These are phyloP conservation scores for Grallaria varia DNA, from an alignment of 2,113 vertebrate species.

Conservation along the genomic window DNA sequence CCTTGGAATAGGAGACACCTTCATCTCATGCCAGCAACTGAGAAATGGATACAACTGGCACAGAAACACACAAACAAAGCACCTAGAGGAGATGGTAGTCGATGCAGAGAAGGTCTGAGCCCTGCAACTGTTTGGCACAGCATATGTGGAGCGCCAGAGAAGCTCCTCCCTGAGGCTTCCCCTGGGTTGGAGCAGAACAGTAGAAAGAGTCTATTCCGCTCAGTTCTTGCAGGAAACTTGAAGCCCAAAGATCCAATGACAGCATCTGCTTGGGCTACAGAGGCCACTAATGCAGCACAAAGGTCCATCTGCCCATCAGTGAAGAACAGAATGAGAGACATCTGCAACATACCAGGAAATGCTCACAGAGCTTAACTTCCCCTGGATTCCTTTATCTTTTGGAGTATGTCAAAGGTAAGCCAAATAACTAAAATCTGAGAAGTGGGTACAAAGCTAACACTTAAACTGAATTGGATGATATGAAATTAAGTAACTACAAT, in stretches of 20 bases:
- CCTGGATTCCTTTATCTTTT: accelerated
- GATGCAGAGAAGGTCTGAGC: background rate
- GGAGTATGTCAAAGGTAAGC: background rate
- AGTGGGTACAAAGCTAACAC: background rate
- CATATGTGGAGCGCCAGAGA: accelerated
- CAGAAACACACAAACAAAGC: background rate
- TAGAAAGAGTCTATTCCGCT: background rate
- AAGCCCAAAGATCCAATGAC: background rate
- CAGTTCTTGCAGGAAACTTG: background rate
- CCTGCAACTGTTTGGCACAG: background rate
- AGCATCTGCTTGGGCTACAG: background rate
- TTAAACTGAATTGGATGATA: background rate
- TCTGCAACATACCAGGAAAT: background rate
- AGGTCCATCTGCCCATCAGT: background rate
- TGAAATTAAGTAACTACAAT: background rate
- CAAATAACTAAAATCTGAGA: background rate
- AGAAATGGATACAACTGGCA: background rate
- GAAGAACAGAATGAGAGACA: background rate
- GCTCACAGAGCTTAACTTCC: background rate
- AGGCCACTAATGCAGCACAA: background rate
- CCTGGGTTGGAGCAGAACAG: background rate
- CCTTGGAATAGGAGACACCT: background rate
- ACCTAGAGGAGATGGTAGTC: accelerated
- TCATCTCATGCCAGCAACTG: background rate
- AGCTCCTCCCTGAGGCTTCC: background rate